Percentiles rank a stretch among this genome's conserved stretches.
Conservation (phyloP, 2,888 invertebrate genomes). For the Diaperis boleti region DNA sequence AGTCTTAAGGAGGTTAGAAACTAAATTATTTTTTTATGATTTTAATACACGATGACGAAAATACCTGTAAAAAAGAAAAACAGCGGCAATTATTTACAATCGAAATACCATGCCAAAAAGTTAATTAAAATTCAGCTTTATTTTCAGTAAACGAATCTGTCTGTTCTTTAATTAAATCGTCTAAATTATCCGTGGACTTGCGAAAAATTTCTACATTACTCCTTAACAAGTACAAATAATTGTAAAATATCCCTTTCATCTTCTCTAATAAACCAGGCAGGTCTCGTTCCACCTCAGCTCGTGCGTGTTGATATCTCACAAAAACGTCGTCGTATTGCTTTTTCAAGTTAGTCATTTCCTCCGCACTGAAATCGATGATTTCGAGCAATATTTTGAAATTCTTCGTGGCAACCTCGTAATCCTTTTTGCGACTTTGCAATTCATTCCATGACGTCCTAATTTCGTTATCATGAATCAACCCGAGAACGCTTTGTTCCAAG, state of each 20-base stretch:
- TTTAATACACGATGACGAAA: no score
- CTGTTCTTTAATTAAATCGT: constrained; percentile 7
- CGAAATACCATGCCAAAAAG: no score
- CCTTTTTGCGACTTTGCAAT: constrained; percentile 50
- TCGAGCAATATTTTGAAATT: constrained; percentile 62
- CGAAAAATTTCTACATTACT: constrained; percentile 38
- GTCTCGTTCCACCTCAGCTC: constrained; percentile 55
- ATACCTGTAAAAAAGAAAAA: no score
- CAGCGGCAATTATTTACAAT: no score
- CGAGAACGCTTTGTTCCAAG: constrained; percentile 18
- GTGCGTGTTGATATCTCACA: constrained; percentile 58
- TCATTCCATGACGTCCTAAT: constrained; percentile 41
- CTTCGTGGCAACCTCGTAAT: constrained; percentile 59
- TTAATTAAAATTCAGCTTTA: no score
- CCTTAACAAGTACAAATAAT: constrained; percentile 49
- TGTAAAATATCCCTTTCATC: constrained; percentile 48
- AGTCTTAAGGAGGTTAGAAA: no score
- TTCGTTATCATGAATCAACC: constrained; percentile 22
- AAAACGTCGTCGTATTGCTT: constrained; percentile 60
- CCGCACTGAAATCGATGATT: constrained; percentile 56
- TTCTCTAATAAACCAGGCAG: constrained; percentile 54
- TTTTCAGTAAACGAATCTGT: no score
- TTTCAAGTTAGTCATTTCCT: constrained; percentile 57
- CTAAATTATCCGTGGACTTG: constrained; percentile 1
- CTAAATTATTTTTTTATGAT: no score